Evolutionary conservation across 2,888 invertebrate genomes (phyloP).

Genomic region (Sclerodermus sp.): DNA sequence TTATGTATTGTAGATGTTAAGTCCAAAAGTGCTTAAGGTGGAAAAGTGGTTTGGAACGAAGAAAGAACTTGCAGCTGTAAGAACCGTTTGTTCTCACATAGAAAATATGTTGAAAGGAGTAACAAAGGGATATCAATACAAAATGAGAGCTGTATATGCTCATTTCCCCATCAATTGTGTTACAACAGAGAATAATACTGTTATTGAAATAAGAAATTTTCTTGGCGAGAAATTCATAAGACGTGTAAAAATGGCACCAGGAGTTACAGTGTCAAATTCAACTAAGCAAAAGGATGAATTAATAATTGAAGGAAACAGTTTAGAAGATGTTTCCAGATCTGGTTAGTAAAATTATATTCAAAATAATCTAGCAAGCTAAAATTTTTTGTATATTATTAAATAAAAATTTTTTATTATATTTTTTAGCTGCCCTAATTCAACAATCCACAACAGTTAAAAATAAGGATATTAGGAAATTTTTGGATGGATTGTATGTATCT

Average conservation of each 20-base stretch:
- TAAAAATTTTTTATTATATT: too few relatives aligned
- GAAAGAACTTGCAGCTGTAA: constrained; percentile 96
- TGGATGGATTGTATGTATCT: constrained; percentile 99
- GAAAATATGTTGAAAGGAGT: constrained; percentile 98
- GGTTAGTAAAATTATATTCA: constrained; percentile 59
- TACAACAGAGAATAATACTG: constrained; percentile 81
- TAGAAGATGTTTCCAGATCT: constrained; percentile 97
- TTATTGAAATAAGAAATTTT: constrained; percentile 98
- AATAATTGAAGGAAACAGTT: constrained; percentile 88
- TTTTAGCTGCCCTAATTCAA: constrained; percentile 93
- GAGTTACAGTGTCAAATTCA: constrained; percentile 91
- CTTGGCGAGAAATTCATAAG: constrained; percentile 98
- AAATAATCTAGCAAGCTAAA: too few relatives aligned
- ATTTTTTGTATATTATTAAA: too few relatives aligned
- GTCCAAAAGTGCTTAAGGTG: constrained; percentile 74
- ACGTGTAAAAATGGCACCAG: constrained; percentile 91
- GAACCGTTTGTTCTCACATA: constrained; percentile 98
- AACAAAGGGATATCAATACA: constrained; percentile 94
- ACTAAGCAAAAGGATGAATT: constrained; percentile 97
- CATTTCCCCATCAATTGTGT: constrained; percentile 99
- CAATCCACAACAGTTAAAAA: constrained; percentile 98
- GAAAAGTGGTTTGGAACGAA: constrained; percentile 99
- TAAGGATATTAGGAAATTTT: constrained; percentile 99
- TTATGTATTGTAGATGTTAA: constrained; percentile 64
- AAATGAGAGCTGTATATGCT: constrained; percentile 99